phyloP scores from a whole-genome alignment of 2,113 vertebrate genomes.

The Callocephalon fimbriatum region DNA sequence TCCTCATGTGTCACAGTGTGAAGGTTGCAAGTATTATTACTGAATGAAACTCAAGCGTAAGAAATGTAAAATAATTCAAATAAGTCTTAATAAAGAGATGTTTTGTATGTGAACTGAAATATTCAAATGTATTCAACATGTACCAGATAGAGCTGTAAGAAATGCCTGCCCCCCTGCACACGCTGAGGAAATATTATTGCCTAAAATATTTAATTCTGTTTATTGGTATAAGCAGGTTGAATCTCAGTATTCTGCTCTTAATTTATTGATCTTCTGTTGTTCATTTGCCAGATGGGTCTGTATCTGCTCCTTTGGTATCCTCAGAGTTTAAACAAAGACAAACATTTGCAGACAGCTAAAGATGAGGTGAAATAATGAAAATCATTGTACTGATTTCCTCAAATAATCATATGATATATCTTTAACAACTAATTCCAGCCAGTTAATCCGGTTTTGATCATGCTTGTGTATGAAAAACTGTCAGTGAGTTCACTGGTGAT shows the following conservation, averaged over 20 bases:
- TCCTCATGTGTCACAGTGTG: neutral
- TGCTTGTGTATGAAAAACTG: fast-evolving
- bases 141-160: neutral
- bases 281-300: fast-evolving
- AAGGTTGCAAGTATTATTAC: neutral
- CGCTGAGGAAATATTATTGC: neutral
- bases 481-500: neutral
- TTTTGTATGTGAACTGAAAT: neutral
- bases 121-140: neutral
- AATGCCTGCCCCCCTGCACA: neutral
- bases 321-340: fast-evolving
- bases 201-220: neutral
- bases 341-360: neutral
- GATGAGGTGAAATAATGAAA: neutral
- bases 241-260: neutral
- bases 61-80: neutral
- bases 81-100: neutral
- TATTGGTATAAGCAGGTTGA: neutral
- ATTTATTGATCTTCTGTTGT: neutral
- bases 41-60: fast-evolving
- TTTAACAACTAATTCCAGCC: neutral
- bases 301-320: neutral
- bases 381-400: neutral
- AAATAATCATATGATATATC: fast-evolving
- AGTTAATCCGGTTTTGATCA: neutral